Conservation (phyloP, 2,888 invertebrate genomes). For the Chromoteleia sp. region DNA sequence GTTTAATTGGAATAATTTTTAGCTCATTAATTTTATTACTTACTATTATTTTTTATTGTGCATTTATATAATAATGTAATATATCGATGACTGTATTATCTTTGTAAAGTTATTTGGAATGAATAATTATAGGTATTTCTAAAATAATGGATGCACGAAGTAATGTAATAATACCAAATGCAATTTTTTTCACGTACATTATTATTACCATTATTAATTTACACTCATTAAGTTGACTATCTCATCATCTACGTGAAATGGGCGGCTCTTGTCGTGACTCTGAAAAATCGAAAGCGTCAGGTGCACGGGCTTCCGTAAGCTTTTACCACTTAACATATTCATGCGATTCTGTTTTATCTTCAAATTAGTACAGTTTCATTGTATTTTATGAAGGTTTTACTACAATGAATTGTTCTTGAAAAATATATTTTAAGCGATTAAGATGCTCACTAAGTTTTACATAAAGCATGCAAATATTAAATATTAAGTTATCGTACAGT, state of each 20-base stretch:
- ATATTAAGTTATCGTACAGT: too few relatives aligned
- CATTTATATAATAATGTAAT: too few relatives aligned
- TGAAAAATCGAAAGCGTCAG: constrained; percentile 64
- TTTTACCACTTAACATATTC: constrained; percentile 56
- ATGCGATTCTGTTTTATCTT: constrained; percentile 45
- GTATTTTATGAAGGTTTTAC: constrained; percentile 25
- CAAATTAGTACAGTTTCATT: constrained; percentile 43
- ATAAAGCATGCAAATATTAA: too few relatives aligned
- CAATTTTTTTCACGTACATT: constrained; percentile 13
- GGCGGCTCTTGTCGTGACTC: constrained; percentile 55
- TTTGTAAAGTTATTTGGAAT: too few relatives aligned
- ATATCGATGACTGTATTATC: too few relatives aligned
- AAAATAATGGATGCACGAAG: too few relatives aligned
- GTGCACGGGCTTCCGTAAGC: constrained; percentile 57
- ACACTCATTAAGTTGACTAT: constrained; percentile 44
- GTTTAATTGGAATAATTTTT: too few relatives aligned
- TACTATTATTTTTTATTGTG: too few relatives aligned
- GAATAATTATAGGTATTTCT: too few relatives aligned
- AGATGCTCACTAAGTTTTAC: background rate
- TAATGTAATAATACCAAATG: too few relatives aligned
- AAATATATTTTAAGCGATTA: constrained; percentile 7
- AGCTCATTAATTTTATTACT: too few relatives aligned
- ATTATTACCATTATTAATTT: constrained; percentile 51
- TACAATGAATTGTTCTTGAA: constrained; percentile 9
- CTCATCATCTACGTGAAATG: constrained; percentile 59